These are phyloP conservation scores for Heterotis niloticus DNA, from an alignment of 2,113 vertebrate species.

Conservation along the genomic window DNA sequence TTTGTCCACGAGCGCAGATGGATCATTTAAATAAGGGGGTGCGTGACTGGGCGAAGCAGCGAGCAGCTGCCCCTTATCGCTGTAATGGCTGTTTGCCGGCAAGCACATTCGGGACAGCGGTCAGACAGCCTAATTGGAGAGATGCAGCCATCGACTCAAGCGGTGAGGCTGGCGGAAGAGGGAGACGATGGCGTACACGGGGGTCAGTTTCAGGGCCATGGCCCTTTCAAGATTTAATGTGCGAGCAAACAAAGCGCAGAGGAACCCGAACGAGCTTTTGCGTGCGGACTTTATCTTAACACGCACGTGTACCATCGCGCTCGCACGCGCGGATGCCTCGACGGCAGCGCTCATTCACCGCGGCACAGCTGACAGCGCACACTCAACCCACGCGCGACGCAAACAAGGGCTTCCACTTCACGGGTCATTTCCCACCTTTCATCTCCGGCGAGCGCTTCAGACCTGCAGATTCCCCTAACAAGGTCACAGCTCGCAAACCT, in stretches of 20 bases:
- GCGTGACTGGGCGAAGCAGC: background rate
- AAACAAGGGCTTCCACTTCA: background rate
- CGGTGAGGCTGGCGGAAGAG: background rate
- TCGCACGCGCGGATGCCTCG: too few species aligned
- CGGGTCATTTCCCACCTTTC: background rate
- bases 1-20: slow-evolving; percentile 1
- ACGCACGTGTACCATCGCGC: background rate
- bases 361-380: background rate
- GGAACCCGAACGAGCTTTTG: background rate
- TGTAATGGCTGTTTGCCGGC: background rate
- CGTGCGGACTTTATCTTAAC: background rate
- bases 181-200: background rate
- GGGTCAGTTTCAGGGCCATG: background rate
- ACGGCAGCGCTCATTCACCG: background rate
- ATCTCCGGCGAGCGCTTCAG: too few species aligned
- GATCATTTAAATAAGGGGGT: slow-evolving; percentile 3
- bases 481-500: background rate
- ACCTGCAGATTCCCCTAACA: background rate
- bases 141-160: background rate
- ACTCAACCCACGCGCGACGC: background rate
- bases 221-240: background rate
- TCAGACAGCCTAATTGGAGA: background rate
- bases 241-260: background rate
- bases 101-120: background rate
- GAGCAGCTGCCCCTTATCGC: background rate